phyloP scores from a whole-genome alignment of 2,888 invertebrate genomes.

The Mesopsocus fuscifrons region DNA sequence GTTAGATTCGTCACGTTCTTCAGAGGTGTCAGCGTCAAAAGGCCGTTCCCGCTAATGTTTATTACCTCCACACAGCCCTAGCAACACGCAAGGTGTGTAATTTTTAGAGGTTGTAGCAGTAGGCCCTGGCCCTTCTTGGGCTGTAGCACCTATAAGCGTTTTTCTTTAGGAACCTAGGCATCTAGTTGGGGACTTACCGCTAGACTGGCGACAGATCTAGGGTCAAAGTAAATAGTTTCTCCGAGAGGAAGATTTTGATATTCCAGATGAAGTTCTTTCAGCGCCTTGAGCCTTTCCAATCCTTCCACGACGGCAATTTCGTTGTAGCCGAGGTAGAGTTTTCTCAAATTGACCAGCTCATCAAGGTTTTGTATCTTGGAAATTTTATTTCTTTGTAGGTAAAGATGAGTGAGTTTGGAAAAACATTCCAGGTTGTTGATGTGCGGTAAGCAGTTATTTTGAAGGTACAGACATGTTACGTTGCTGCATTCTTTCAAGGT shows the following conservation, averaged over 20 bases:
- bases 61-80: background rate
- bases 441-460: constrained; percentile 39
- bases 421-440: constrained; percentile 35
- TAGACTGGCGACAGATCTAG: constrained; percentile 34
- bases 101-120: too few species aligned
- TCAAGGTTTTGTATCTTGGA: constrained; percentile 51
- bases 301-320: constrained; percentile 48
- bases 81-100: background rate
- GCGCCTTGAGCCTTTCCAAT: constrained; percentile 33
- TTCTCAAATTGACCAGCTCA: constrained; percentile 39
- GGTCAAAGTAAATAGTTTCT: constrained; percentile 45
- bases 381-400: constrained; percentile 66
- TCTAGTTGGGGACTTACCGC: constrained; percentile 36
- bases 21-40: constrained; percentile 17
- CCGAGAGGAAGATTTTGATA: constrained; percentile 36
- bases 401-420: constrained; percentile 40
- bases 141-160: too few species aligned
- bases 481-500: background rate
- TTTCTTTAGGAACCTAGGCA: background rate
- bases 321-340: constrained; percentile 52
- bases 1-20: constrained; percentile 13
- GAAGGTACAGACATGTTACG: constrained; percentile 39
- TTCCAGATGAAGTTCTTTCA: constrained; percentile 49
- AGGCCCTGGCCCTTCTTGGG: too few species aligned
- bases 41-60: constrained; percentile 15